Base-by-base conservation (phyloP, 2,888 invertebrate species). In the Congeria kusceri region DNA sequence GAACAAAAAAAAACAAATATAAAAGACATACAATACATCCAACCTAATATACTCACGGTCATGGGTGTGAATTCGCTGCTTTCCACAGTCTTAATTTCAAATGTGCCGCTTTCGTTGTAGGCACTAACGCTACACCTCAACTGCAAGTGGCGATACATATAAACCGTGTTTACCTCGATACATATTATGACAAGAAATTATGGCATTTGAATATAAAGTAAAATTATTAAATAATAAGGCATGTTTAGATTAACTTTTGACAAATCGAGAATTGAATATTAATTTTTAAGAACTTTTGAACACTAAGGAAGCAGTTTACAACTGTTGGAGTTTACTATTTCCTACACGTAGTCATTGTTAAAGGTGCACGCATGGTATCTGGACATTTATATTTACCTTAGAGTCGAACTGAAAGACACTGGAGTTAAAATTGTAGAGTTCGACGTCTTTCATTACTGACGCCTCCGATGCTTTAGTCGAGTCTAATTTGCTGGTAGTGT, bases 81-180 rank as follows among this genome's bases (percentile, higher is more conserved):
- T 7, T 32, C 53, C n/a, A 25, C 25, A 18, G 23, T 70, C 53
- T 70, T 28, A 0, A 39, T 20, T 39, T 49, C 56, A 11, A 18
- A 53, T 25, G 13, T 32, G n/a, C 70, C 70, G n/a, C 29, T 20
- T 7, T 62, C 62, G 25, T 70, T 62, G 47, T 23, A 70, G 7
- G 62, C 70, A 13, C 39, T 18, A 3, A 25, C 70, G 11, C 39
- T 25, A 32, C 70, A 70, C 3, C 13, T n/a, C 9, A 70, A 29
- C 70, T 70, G 28, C 20, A 56, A 53, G 25, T n/a, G n/a, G n/a
- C n/a, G n/a, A n/a, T n/a, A n/a, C n/a, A n/a, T n/a, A n/a, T n/a
- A n/a, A n/a, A n/a, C n/a, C n/a, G n/a, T n/a, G n/a, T n/a, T n/a
- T n/a, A n/a, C n/a, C n/a, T n/a, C n/a, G n/a, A n/a, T n/a, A n/a